phyloP scores from a whole-genome alignment of 1,140 invertebrate genomes.

The Orussus abietinus region DNA sequence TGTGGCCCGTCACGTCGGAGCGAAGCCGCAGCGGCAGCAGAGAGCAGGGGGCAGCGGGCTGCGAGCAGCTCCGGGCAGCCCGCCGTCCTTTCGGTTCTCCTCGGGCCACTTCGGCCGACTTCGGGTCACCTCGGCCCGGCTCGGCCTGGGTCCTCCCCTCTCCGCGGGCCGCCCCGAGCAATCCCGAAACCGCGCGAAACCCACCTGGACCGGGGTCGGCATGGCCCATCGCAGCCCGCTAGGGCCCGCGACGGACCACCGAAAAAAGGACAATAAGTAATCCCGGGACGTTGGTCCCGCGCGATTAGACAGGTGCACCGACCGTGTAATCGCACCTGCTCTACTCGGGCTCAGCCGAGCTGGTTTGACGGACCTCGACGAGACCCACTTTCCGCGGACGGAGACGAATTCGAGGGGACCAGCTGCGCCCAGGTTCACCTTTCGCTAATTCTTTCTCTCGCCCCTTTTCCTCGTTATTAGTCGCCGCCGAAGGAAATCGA shows the following conservation, averaged over 20 bases:
- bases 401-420: too few relatives aligned
- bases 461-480: too few relatives aligned
- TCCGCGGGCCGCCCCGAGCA: conserved; percentile 4
- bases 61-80: conserved; percentile 11
- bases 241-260: too few relatives aligned
- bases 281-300: not conserved
- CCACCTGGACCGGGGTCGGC: too few relatives aligned
- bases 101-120: conserved; percentile 40
- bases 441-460: too few relatives aligned
- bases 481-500: too few relatives aligned
- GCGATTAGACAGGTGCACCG: conserved; percentile 33
- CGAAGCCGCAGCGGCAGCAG: conserved; percentile 21
- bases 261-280: too few relatives aligned
- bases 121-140: conserved; percentile 22
- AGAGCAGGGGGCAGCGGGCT: not conserved
- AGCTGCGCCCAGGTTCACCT: too few relatives aligned
- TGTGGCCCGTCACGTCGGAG: conserved; percentile 48
- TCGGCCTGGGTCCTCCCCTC: conserved; percentile 9
- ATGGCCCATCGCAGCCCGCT: too few relatives aligned
- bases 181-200: not conserved
- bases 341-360: conserved; percentile 1
- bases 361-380: too few relatives aligned
- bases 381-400: too few relatives aligned
- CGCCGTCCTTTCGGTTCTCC: conserved; percentile 38
- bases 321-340: conserved; percentile 18